A percentile compares a stretch with the other conserved stretches of the same genome.
These are phyloP conservation scores for Andrena fulva DNA, from an alignment of 2,888 invertebrate genomes.

Conservation along the genomic window DNA sequence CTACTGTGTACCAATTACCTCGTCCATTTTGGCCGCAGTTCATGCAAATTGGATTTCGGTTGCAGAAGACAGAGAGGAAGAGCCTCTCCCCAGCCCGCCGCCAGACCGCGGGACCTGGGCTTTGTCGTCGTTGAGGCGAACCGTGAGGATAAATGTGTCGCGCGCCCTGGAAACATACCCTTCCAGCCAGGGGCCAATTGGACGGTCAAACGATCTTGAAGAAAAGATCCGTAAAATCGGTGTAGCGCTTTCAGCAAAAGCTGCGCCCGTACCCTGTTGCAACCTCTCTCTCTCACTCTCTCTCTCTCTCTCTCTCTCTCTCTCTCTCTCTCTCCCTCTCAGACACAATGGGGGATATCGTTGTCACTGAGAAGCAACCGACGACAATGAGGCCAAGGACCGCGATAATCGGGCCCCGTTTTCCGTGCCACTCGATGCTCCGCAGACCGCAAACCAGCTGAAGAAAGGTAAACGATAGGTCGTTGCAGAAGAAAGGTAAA, in stretches of 20 bases:
- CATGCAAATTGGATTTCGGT: constrained; percentile 83
- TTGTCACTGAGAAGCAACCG: constrained; percentile 54
- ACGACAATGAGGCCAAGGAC: constrained; percentile 50
- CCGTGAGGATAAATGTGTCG: constrained; percentile 59
- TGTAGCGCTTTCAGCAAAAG: background rate
- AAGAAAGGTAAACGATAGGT: constrained; percentile 18
- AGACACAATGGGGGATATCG: constrained; percentile 60
- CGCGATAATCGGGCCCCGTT: constrained; percentile 52
- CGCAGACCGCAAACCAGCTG: constrained; percentile 32
- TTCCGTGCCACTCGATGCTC: constrained; percentile 25
- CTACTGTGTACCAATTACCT: constrained; percentile 80
- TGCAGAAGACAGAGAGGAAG: constrained; percentile 66
- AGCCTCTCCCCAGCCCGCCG: constrained; percentile 20
- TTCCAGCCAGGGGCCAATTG: constrained; percentile 10
- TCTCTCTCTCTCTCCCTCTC: background rate
- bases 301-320: background rate
- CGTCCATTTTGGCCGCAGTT: constrained; percentile 74
- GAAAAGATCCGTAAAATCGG: constrained; percentile 50
- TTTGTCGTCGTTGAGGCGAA: constrained; percentile 53
- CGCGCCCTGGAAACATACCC: constrained; percentile 44
- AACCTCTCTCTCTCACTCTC: background rate
- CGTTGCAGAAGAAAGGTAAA: constrained; percentile 26
- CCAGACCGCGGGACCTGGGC: constrained; percentile 39
- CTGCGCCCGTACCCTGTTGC: constrained; percentile 4
- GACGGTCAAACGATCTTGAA: constrained; percentile 34